phyloP scores from a whole-genome alignment of 2,113 vertebrate species.

The Halichoeres trimaculatus region DNA sequence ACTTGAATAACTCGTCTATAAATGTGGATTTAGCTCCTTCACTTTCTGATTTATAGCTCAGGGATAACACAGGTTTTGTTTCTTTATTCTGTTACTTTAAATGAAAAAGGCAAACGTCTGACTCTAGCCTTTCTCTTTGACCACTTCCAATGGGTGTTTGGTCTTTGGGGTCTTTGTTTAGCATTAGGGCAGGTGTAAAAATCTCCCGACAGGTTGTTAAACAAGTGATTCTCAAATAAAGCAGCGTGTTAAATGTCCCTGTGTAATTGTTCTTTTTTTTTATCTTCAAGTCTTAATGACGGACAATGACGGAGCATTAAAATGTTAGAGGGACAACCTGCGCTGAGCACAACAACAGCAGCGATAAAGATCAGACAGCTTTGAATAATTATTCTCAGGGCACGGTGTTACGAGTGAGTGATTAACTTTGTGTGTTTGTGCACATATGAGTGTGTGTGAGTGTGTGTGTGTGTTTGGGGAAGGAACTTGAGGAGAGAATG shows the following conservation, averaged over 20 bases:
- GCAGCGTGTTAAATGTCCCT: not conserved
- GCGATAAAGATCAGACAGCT: slow-evolving; percentile 59
- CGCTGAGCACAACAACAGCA: slow-evolving; percentile 63
- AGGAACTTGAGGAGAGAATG: slow-evolving; percentile 34
- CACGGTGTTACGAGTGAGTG: slow-evolving; percentile 47
- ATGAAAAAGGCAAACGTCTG: no score
- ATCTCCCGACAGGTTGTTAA: not conserved
- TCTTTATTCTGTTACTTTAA: no score
- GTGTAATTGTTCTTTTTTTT: slow-evolving; percentile 16
- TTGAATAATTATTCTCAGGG: slow-evolving; percentile 69
- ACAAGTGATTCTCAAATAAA: slow-evolving; percentile 1
- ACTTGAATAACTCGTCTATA: no score
- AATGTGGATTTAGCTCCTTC: no score
- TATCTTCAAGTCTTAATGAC: slow-evolving; percentile 50
- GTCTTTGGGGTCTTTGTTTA: not conserved
- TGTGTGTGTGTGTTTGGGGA: not conserved
- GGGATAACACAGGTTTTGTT: no score
- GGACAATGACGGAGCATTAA: slow-evolving; percentile 40
- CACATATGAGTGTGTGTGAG: not conserved
- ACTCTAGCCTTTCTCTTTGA: not conserved
- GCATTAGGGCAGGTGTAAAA: not conserved
- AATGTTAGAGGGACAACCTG: slow-evolving; percentile 59
- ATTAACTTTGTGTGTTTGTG: slow-evolving; percentile 30
- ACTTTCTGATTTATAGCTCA: no score
- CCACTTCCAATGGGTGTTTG: not conserved